phyloP scores from a whole-genome alignment of 2,113 vertebrate genomes.

The Bostrychus sinensis region DNA sequence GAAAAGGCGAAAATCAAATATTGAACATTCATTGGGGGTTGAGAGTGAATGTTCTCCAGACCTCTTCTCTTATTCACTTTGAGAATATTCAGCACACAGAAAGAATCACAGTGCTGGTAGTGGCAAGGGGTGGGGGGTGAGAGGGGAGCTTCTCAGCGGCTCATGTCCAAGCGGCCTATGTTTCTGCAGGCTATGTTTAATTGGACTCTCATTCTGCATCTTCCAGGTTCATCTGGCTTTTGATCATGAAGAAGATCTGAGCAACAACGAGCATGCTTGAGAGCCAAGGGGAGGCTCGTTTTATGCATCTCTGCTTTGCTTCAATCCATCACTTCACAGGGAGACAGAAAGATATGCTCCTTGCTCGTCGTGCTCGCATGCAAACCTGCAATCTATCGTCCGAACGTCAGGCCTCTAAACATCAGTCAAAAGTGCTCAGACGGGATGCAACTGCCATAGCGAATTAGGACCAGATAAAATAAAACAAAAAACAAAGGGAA shows the following conservation, averaged over 20 bases:
- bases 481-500: constrained; percentile 33
- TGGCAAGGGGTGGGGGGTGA: constrained; percentile 29
- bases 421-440: constrained; percentile 28
- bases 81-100: constrained; percentile 65
- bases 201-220: constrained; percentile 77
- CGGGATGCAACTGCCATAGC: constrained; percentile 44
- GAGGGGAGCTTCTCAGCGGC: constrained; percentile 22
- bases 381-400: constrained; percentile 30
- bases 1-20: constrained; percentile 63
- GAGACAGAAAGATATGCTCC: constrained; percentile 37
- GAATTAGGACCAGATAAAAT: constrained; percentile 36
- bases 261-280: constrained; percentile 66
- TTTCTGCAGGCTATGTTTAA: constrained; percentile 79
- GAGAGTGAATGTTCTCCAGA: constrained; percentile 48
- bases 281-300: constrained; percentile 63
- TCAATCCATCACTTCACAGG: constrained; percentile 53
- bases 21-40: constrained; percentile 59
- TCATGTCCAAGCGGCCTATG: constrained; percentile 60
- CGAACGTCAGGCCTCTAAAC: constrained; percentile 38
- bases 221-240: constrained; percentile 76
- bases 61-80: constrained; percentile 68
- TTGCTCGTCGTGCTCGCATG: constrained; percentile 31
- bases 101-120: constrained; percentile 42
- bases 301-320: constrained; percentile 55
- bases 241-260: constrained; percentile 73